Percentiles rank a stretch among this genome's conserved stretches.
Conservation (phyloP, 1,140 invertebrate genomes). For the Varroa destructor region DNA sequence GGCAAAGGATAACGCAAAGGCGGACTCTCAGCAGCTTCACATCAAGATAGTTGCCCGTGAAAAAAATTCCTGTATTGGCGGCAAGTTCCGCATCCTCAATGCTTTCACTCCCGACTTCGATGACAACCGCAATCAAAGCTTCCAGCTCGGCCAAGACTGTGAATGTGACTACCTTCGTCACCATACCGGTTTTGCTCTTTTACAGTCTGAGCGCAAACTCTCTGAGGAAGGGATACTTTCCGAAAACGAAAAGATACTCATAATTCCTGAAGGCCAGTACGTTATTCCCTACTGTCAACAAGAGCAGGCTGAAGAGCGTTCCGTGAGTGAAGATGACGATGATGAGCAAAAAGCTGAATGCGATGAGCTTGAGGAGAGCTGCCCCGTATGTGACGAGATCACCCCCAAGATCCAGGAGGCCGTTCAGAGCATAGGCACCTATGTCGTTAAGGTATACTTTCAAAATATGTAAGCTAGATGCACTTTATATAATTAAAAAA, state of each 20-base stretch:
- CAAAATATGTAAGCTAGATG: no score
- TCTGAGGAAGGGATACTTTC: background rate
- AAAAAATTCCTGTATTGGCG: background rate
- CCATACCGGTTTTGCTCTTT: background rate
- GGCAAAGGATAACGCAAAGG: constrained; percentile 3
- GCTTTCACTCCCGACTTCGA: constrained; percentile 5
- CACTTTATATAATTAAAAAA: no score
- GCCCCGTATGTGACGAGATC: constrained; percentile 7
- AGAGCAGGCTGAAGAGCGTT: background rate
- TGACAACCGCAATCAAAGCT: background rate
- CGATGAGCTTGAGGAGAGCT: constrained; percentile 1
- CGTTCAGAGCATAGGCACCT: background rate
- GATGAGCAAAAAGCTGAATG: constrained; percentile 16
- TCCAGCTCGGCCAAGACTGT: constrained; percentile 21
- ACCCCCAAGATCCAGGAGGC: background rate
- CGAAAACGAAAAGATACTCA: constrained; percentile 7
- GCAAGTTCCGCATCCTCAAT: constrained; percentile 2
- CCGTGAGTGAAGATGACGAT: background rate
- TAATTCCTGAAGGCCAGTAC: constrained; percentile 11
- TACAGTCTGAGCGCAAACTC: constrained; percentile 7
- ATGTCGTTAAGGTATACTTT: background rate
- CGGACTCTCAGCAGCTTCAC: background rate
- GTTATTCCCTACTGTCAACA: constrained; percentile 4
- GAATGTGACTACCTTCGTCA: constrained; percentile 6
- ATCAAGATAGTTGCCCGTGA: background rate